Conservation (phyloP, 2,888 invertebrate genomes). For the Diarsia mendica region DNA sequence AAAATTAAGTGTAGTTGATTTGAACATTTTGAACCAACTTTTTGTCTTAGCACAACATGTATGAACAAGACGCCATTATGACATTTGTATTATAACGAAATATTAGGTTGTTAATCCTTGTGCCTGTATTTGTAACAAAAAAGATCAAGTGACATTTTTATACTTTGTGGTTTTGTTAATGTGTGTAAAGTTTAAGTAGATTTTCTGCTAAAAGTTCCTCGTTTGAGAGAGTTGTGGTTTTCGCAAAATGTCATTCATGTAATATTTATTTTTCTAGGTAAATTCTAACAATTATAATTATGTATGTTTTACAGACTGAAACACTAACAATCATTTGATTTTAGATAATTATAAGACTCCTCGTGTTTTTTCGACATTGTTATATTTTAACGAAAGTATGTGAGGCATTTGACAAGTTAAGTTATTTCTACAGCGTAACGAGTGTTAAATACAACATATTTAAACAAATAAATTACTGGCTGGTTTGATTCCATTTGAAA, state of each 20-base stretch:
- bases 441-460: conserved; percentile 1
- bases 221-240: conserved; percentile 23
- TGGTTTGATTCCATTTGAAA: neutral
- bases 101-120: conserved; percentile 26
- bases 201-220: conserved; percentile 19
- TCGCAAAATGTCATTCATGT: conserved; percentile 39
- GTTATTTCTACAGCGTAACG: conserved; percentile 29
- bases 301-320: conserved; percentile 80
- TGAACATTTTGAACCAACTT: conserved; percentile 10
- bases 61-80: conserved; percentile 25
- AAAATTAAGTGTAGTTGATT: conserved; percentile 39
- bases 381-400: conserved; percentile 10
- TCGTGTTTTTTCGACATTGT: conserved; percentile 23
- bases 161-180: conserved; percentile 15
- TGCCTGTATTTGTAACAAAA: conserved; percentile 32
- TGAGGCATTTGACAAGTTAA: conserved; percentile 27
- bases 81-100: conserved; percentile 25
- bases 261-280: conserved; percentile 36
- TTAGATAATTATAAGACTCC: conserved; percentile 43
- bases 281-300: conserved; percentile 60
- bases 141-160: conserved; percentile 29
- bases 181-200: neutral
- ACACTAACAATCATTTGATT: conserved; percentile 72
- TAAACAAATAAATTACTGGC: neutral
- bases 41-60: conserved; percentile 54